phyloP scores from a whole-genome alignment of 53 echinoderm and acorn worm species.

The Antedon mediterranea region DNA sequence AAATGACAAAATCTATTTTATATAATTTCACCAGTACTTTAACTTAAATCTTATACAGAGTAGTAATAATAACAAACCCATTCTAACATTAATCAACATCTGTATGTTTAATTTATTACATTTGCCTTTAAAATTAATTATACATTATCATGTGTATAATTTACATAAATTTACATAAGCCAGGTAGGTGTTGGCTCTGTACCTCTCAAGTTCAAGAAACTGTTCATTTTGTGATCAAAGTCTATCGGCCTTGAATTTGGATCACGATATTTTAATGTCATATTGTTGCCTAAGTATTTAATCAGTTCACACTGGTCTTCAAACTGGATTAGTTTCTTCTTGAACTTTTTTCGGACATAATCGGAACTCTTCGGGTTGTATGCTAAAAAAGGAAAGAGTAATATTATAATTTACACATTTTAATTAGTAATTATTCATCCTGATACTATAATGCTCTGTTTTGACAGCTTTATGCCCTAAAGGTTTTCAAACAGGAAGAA shows the following conservation, averaged over 20 bases:
- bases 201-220: slow-evolving; percentile 70
- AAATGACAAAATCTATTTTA: too few species aligned
- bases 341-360: slow-evolving; percentile 97
- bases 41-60: too few species aligned
- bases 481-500: too few species aligned
- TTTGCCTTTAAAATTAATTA: too few species aligned
- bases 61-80: too few species aligned
- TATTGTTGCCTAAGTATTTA: slow-evolving; percentile 82
- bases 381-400: slow-evolving; percentile 25
- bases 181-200: slow-evolving; percentile 54
- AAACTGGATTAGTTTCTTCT: slow-evolving; percentile 74
- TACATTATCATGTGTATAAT: too few species aligned
- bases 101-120: too few species aligned
- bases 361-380: slow-evolving; percentile 98
- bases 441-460: too few species aligned
- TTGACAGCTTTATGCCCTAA: too few species aligned
- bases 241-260: slow-evolving; percentile 66
- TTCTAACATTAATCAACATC: too few species aligned
- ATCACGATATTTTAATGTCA: slow-evolving; percentile 40
- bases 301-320: slow-evolving; percentile 93
- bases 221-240: slow-evolving; percentile 98
- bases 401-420: background rate
- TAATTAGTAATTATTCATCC: background rate
- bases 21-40: too few species aligned
- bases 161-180: slow-evolving; percentile 25